Evolutionary conservation across 2,113 vertebrate species (phyloP).

Genomic region (Seriola dumerili): DNA sequence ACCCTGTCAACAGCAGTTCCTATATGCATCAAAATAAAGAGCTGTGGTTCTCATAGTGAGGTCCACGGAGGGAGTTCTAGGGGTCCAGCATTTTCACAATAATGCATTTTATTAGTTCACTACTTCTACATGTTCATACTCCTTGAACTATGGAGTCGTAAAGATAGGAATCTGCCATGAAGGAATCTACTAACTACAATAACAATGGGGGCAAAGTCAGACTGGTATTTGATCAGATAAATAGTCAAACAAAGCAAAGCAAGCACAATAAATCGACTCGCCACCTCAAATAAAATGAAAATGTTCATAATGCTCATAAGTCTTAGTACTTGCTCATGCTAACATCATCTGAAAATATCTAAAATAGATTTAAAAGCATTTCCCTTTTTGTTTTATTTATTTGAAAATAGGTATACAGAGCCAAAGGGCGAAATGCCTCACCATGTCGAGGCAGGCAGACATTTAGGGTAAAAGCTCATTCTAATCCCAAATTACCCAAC

Average conservation of each 20-base stretch:
- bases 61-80: not conserved
- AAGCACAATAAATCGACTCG: not conserved
- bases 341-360: not conserved
- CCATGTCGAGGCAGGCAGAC: conserved; percentile 29
- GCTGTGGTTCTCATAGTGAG: not conserved
- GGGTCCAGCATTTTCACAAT: not conserved
- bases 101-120: not conserved
- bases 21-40: conserved; percentile 25
- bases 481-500: conserved; percentile 34
- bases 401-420: conserved; percentile 14
- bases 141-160: not conserved
- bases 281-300: not conserved
- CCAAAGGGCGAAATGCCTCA: conserved; percentile 24
- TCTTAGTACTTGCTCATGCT: not conserved
- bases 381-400: not conserved
- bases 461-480: conserved; percentile 43
- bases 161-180: conserved; percentile 22
- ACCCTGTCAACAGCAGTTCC: conserved; percentile 32
- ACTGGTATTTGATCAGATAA: conserved; percentile 44
- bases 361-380: not conserved
- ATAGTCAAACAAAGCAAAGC: conserved; percentile 7
- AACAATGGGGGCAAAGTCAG: conserved; percentile 9
- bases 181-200: conserved; percentile 9
- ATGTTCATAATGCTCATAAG: not conserved
- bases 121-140: not conserved